Base-by-base conservation (phyloP, 2,888 invertebrate species). In the Cyaniris semiargus region DNA sequence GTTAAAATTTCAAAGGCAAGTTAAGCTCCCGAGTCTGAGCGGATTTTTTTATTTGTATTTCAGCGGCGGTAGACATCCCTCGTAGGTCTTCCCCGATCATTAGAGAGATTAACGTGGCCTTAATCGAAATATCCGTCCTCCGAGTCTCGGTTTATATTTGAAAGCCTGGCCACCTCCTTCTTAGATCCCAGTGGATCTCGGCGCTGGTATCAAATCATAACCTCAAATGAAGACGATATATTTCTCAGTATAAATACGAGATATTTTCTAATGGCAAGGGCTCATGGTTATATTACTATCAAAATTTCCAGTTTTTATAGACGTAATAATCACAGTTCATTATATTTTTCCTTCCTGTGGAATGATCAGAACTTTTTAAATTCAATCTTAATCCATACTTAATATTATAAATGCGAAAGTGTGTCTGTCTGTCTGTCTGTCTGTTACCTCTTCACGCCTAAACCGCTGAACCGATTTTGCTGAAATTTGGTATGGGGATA, bases 201-300 rank as follows among this genome's bases (percentile, higher is more conserved):
- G n/a, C 48, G 48, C 23, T 23, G 8, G 23, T 53, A 74, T 74
- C 44, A 48, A 74, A 23, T 6, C 48, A 23, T 44, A 23, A 18
- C 27, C 48, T 66, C 15, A 23, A 27, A 66, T 66, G 66, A 66
- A 70, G 71, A 71, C n/a, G 71, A 38, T 71, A 71, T 10, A 71
- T 38, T 38, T 71, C 34, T 38, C 38, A 18, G 15, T 66, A 66
- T 27, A 66, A 66, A 66, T 66, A 66, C 66, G 15, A 27, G 23
- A 27, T 66, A 66, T 66, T 66, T 66, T 27, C 5, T 66, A 60
- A 60, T 60, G 13, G 15, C 23, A 23, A 44, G 7, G 7, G 44
- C 5, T 8, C 7, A 44, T 44, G 44, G 44, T 44, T 13, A 44
- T 6, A 34, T 34, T 34, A 34, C 34, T 27, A 27, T 27, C 1